Conservation (phyloP, 2,113 vertebrate species). For the Petaurus breviceps region DNA sequence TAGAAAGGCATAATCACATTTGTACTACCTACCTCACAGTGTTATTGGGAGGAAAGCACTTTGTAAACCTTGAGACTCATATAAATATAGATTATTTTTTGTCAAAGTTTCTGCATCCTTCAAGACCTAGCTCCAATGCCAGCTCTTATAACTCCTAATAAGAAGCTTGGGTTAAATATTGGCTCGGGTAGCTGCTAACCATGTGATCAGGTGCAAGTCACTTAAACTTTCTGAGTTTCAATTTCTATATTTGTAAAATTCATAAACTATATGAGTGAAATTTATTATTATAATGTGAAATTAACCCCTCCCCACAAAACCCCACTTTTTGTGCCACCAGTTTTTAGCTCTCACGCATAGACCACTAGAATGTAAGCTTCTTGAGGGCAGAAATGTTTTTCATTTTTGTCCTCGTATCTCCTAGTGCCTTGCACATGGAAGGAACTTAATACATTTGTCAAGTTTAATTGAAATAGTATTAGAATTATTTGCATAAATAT, state of each 20-base stretch:
- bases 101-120: neutral
- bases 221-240: neutral
- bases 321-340: neutral
- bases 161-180: neutral
- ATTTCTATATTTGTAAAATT: neutral
- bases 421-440: neutral
- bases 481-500: neutral
- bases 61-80: neutral
- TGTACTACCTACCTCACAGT: neutral
- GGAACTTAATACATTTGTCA: neutral
- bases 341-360: neutral
- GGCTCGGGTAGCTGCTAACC: neutral
- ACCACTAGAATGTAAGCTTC: neutral
- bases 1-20: neutral
- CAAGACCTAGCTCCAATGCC: neutral
- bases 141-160: neutral
- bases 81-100: neutral
- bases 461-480: neutral
- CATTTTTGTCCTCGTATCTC: neutral
- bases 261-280: neutral
- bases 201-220: neutral
- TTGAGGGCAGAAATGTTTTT: too few species aligned
- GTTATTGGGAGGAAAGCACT: neutral
- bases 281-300: neutral
- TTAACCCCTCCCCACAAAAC: too few species aligned